A percentile compares a stretch with the other conserved stretches of the same genome.
Conservation (phyloP, 2,113 vertebrate species). For the Pomatostomus ruficeps region DNA sequence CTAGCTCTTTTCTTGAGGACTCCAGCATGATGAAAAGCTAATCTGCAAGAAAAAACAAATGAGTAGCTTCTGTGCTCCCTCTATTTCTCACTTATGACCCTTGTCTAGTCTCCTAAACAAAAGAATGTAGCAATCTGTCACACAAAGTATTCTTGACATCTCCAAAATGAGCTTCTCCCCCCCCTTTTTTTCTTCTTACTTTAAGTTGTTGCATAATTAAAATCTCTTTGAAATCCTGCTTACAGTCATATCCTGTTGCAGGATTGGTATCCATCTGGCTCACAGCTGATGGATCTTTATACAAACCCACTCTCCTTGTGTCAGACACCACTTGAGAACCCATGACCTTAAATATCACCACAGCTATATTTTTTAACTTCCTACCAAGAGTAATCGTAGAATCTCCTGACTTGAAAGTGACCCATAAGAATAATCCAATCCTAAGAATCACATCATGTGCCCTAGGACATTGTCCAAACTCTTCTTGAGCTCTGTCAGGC, state of each 20-base stretch:
- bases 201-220: slow-evolving; percentile 66
- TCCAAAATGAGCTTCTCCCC: slow-evolving; percentile 31
- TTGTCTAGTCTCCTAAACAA: slow-evolving; percentile 26
- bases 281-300: not conserved
- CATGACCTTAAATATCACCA: not conserved
- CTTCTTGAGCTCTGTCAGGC: not conserved
- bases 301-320: not conserved
- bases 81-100: slow-evolving; percentile 60
- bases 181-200: slow-evolving; percentile 11
- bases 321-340: not conserved
- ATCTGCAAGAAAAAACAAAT: slow-evolving; percentile 33
- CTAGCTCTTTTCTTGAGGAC: not conserved
- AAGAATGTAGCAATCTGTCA: slow-evolving; percentile 51
- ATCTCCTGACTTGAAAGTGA: not conserved
- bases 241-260: slow-evolving; percentile 21
- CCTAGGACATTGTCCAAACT: not conserved
- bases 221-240: slow-evolving; percentile 39
- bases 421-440: not conserved
- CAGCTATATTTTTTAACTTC: not conserved
- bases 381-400: not conserved
- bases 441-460: not conserved
- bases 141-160: slow-evolving; percentile 58
- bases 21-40: slow-evolving; percentile 15
- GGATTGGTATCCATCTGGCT: slow-evolving; percentile 8
- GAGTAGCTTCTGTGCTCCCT: not conserved